Percentiles rank a stretch among this genome's conserved stretches.
Conservation (phyloP, 2,888 invertebrate genomes). For the Omphaloscelis lunosa region DNA sequence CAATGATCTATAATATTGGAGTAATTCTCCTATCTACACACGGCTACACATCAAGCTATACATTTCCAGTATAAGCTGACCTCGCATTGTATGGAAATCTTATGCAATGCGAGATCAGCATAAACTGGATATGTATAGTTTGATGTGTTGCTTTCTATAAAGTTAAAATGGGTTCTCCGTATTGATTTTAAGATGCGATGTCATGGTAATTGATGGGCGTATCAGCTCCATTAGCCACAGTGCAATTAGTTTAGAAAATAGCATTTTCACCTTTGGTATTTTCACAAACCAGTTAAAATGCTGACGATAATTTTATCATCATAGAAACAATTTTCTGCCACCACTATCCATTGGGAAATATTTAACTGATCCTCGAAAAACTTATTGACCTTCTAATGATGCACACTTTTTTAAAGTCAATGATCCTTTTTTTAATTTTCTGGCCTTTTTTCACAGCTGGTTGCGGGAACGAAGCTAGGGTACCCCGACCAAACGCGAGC, state of each 20-base stretch:
- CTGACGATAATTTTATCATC: neutral
- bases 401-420: no score
- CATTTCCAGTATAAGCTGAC: no score
- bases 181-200: neutral
- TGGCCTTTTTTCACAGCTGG: no score
- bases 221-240: neutral
- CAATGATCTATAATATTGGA: no score
- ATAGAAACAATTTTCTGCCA: no score
- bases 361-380: neutral
- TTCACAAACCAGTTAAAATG: neutral
- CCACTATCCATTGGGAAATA: neutral
- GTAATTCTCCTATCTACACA: no score
- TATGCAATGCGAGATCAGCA: no score
- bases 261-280: neutral
- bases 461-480: no score
- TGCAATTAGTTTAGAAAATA: slow-evolving; percentile 5
- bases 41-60: no score
- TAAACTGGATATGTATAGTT: no score
- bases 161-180: neutral
- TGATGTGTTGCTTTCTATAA: neutral
- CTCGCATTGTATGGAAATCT: no score
- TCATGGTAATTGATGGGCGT: slow-evolving; percentile 7
- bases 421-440: neutral
- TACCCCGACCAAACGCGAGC: no score
- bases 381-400: neutral